Evolutionary conservation across 2,113 vertebrate species (phyloP).

Genomic region (Regulus satrapa): DNA sequence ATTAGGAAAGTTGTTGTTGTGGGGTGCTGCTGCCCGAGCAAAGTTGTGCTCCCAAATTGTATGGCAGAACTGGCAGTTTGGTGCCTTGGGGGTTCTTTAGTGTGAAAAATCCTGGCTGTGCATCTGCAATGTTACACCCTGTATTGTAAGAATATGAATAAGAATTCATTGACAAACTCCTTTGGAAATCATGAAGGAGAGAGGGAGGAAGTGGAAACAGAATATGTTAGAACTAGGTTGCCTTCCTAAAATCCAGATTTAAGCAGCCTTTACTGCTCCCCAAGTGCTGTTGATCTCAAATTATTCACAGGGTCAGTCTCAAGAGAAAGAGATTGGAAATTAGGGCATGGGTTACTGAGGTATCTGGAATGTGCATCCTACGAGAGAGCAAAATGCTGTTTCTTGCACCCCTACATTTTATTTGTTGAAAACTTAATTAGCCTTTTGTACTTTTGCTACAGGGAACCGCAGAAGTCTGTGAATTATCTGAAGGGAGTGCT

Average conservation of each 20-base stretch:
- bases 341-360: background rate
- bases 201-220: background rate
- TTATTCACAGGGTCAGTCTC: background rate
- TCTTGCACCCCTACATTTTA: background rate
- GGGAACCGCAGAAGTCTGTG: slow-evolving; percentile 81
- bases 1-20: background rate
- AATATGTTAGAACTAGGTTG: background rate
- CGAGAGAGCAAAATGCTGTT: background rate
- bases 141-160: background rate
- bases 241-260: background rate
- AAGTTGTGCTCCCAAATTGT: background rate
- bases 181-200: background rate
- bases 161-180: background rate
- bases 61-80: background rate
- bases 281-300: background rate
- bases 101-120: background rate
- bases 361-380: background rate
- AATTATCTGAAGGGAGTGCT: slow-evolving; percentile 82
- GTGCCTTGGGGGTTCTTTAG: background rate
- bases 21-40: background rate
- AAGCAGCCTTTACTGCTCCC: background rate
- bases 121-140: background rate
- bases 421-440: background rate
- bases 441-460: slow-evolving; percentile 42
- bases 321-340: background rate